Base-by-base conservation (phyloP, 1,140 invertebrate species). In the Drosophila sturtevanti region DNA sequence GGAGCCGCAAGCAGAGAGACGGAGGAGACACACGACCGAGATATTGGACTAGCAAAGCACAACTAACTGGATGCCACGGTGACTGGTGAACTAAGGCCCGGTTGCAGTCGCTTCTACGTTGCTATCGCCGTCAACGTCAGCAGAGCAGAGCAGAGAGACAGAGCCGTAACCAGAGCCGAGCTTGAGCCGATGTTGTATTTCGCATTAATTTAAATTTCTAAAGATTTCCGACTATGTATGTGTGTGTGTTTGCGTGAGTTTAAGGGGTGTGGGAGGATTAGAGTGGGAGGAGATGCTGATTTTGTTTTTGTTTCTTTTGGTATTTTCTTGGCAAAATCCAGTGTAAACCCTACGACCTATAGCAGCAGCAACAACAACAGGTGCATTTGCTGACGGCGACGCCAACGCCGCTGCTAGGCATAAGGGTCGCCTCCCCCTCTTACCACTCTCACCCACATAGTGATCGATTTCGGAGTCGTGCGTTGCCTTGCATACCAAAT, bases 21-120 rank as follows among this genome's bases (percentile, higher is more conserved):
- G 48, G 59, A 38, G 60, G 38, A 62, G 58, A 34, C 48, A 51
- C 65, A 37, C 31, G 68, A 74, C 63, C 55, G 62, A 62, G 27
- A 70, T 63, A 60, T 48, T 62, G 52, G 68, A 86, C 82, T 86
- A 82, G 75, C 84, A 79, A 86, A 87, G 75, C 79, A 86, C 76
- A 79, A 86, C 82, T 86, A 86, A 87, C 82, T 87, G 84, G 65
- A 76, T 76, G 84, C 75, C 71, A 81, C 79, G 62, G 65, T 63
- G 68, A 79, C 77, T 80, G 69, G 78, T 77, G 67, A 77, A 78
- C 81, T 85, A 86, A 85, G 74, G 64, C 81, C 73, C 41, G 59
- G 41, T 48, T 52, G 58, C 55, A 31, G 66, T 52, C 24, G 31
- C 52, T 59, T 44, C 74, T 38, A 34, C 16, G 67, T 59, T 1